phyloP scores from a whole-genome alignment of 2,888 invertebrate species.

The Hyalella azteca region DNA sequence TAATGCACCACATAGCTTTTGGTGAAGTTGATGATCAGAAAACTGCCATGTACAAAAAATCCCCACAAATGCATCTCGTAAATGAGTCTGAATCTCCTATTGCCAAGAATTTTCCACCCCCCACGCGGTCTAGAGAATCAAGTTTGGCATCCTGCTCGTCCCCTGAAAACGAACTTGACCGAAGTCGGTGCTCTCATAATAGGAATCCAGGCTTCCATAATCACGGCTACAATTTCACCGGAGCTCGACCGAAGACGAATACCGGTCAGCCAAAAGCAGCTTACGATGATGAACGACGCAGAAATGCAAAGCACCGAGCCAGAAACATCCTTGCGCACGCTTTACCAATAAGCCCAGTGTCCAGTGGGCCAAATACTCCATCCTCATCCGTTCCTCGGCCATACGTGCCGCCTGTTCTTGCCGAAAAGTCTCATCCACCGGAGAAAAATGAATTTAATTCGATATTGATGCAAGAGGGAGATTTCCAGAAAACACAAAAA shows the following conservation, averaged over 20 bases:
- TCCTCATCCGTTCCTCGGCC: not conserved
- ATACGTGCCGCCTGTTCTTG: not conserved
- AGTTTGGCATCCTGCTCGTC: conserved; percentile 5
- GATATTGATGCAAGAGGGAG: not conserved
- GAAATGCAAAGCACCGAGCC: conserved; percentile 53
- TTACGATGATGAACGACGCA: conserved; percentile 45
- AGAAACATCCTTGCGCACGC: conserved; percentile 55
- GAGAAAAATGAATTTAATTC: not conserved
- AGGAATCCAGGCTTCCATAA: not conserved
- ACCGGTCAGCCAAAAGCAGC: not conserved
- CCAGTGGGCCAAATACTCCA: conserved; percentile 47
- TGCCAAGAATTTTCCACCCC: not conserved
- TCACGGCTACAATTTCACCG: not conserved
- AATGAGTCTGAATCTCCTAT: not conserved
- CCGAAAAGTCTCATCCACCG: not conserved
- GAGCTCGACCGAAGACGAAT: not conserved
- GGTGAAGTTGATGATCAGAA: not conserved
- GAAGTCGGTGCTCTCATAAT: not conserved
- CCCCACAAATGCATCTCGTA: not conserved
- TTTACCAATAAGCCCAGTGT: conserved; percentile 54
- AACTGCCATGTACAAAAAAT: not conserved
- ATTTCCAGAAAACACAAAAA: not conserved
- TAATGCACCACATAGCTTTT: conserved; percentile 55
- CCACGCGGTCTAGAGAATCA: conserved; percentile 10
- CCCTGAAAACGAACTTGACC: not conserved